Conservation (phyloP, 2,113 vertebrate genomes). For the Corvus cornix region DNA sequence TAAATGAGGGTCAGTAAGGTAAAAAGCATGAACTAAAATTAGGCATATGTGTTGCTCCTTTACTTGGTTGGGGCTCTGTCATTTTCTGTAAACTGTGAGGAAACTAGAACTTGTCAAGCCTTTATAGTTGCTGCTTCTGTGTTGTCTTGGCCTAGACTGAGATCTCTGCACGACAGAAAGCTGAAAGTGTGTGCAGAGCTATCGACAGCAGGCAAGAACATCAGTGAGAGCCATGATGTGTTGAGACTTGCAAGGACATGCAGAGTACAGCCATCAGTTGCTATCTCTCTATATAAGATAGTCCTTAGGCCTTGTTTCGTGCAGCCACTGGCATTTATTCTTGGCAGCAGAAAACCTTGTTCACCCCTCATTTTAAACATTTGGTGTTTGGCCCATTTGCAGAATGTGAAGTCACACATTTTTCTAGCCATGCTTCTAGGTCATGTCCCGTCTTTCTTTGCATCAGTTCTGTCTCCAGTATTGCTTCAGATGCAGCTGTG, state of each 20-base stretch:
- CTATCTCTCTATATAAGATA: background rate
- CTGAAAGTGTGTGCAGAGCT: background rate
- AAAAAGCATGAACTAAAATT: background rate
- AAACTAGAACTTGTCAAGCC: background rate
- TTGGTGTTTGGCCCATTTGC: background rate
- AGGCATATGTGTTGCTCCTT: background rate
- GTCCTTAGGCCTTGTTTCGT: background rate
- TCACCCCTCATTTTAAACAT: background rate
- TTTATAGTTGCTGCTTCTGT: background rate
- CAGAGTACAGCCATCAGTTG: background rate
- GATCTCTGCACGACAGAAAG: background rate
- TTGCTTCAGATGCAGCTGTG: background rate
- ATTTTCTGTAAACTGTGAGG: background rate
- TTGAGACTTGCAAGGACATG: background rate
- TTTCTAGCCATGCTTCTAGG: background rate
- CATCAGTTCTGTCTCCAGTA: background rate
- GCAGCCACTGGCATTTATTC: background rate
- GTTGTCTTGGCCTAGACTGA: background rate
- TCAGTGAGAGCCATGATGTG: background rate
- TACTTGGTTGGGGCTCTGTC: fast-evolving
- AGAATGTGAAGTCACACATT: background rate
- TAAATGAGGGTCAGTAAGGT: background rate
- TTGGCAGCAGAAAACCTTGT: background rate
- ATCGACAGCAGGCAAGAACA: background rate
- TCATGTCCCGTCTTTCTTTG: background rate